A percentile compares a stretch with the other conserved stretches of the same genome.
Conservation (phyloP, 2,888 invertebrate genomes). For the Tetrapedia diversipes region DNA sequence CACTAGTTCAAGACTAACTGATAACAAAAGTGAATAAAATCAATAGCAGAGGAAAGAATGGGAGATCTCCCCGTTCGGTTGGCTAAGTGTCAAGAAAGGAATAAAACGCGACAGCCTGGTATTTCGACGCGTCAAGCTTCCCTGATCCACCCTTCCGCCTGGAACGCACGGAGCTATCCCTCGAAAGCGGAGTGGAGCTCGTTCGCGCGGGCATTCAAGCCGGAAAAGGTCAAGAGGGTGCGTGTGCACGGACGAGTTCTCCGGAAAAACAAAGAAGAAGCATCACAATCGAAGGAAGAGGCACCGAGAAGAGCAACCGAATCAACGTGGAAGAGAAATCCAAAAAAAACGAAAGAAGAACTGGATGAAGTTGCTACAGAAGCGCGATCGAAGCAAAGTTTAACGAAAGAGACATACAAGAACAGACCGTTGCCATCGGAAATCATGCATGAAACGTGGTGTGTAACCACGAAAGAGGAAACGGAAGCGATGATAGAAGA, state of each 20-base stretch:
- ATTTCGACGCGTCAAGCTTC: background rate
- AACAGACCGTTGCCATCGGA: too few relatives aligned
- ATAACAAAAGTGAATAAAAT: too few relatives aligned
- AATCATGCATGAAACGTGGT: too few relatives aligned
- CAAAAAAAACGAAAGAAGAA: too few relatives aligned
- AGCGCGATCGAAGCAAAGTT: background rate
- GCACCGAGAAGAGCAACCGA: too few relatives aligned
- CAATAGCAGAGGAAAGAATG: too few relatives aligned
- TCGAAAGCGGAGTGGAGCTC: background rate
- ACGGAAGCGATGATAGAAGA: background rate
- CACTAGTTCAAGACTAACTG: too few relatives aligned
- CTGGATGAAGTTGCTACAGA: background rate
- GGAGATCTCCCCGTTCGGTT: too few relatives aligned
- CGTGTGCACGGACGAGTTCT: too few relatives aligned
- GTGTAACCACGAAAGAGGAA: too few relatives aligned
- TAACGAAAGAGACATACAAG: background rate
- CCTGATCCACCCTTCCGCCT: background rate
- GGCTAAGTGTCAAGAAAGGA: background rate
- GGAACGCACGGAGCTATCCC: conserved; percentile 10
- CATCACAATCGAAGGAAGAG: conserved; percentile 27
- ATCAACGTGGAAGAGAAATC: too few relatives aligned
- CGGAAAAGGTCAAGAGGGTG: conserved; percentile 24
- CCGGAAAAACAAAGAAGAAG: too few relatives aligned
- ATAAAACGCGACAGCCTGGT: background rate
- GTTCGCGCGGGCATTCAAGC: background rate